Evolutionary conservation across 2,888 invertebrate genomes (phyloP).

Genomic region (Leptinotarsa peninsularis): DNA sequence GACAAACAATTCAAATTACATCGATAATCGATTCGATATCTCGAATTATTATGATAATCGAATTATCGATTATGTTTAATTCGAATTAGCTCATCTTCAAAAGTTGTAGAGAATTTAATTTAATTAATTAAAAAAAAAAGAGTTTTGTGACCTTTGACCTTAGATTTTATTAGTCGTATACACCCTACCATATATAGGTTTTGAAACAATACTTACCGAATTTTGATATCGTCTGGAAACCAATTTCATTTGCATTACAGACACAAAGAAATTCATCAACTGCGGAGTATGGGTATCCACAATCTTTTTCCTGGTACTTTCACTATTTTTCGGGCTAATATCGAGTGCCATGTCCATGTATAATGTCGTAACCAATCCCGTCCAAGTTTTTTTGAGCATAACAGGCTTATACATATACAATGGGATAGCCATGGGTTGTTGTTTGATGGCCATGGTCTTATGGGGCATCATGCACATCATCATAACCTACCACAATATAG

Average conservation of each 20-base stretch:
- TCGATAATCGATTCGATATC: no score
- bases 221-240: no score
- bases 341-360: constrained; percentile 69
- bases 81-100: no score
- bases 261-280: constrained; percentile 58
- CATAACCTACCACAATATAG: constrained; percentile 61
- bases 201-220: no score
- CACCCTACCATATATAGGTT: no score
- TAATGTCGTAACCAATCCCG: constrained; percentile 72
- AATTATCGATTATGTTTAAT: no score
- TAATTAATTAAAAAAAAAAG: no score
- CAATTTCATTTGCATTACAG: constrained; percentile 31
- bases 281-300: constrained; percentile 70
- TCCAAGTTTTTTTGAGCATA: constrained; percentile 71
- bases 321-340: constrained; percentile 67
- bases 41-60: no score
- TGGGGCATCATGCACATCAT: constrained; percentile 64
- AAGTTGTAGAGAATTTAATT: no score
- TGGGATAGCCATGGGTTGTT: constrained; percentile 63
- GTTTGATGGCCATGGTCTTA: constrained; percentile 59
- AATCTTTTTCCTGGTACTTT: constrained; percentile 68
- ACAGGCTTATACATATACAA: constrained; percentile 74
- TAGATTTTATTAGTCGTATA: no score
- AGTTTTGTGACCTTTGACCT: no score
- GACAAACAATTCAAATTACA: no score